Evolutionary conservation across 2,888 invertebrate species (phyloP).

Genomic region (Zelleria hepariella): DNA sequence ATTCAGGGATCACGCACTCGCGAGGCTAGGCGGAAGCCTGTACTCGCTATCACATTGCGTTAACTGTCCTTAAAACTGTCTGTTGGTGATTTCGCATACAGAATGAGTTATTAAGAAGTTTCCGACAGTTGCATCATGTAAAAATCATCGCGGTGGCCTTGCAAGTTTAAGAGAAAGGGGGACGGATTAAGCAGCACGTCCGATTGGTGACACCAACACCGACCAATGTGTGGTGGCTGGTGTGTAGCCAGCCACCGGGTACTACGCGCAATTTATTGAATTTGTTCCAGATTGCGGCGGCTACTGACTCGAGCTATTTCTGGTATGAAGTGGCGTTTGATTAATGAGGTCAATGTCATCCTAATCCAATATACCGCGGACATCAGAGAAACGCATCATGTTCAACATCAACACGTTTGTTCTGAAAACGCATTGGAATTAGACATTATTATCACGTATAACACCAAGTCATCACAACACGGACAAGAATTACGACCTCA

Average conservation of each 20-base stretch:
- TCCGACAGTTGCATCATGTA: constrained; percentile 34
- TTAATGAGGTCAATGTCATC: background rate
- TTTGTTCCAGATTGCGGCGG: constrained; percentile 15
- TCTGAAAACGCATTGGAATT: constrained; percentile 22
- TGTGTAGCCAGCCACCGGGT: too few species aligned
- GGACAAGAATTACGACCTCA: background rate
- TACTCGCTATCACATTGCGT: constrained; percentile 24
- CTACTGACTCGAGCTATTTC: background rate
- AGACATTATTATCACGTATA: constrained; percentile 27
- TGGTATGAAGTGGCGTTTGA: background rate
- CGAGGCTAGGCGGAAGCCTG: constrained; percentile 24
- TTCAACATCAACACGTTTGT: constrained; percentile 36
- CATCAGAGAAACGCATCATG: background rate
- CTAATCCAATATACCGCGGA: background rate
- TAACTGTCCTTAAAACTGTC: constrained; percentile 36
- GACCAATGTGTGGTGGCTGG: background rate
- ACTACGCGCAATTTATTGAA: constrained; percentile 14
- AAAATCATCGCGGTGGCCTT: constrained; percentile 23
- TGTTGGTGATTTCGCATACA: constrained; percentile 35
- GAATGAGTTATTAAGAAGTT: constrained; percentile 44
- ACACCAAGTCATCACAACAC: constrained; percentile 19
- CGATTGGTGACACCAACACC: constrained; percentile 17
- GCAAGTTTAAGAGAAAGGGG: constrained; percentile 30
- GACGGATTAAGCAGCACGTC: constrained; percentile 25
- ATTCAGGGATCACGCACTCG: background rate